phyloP scores from a whole-genome alignment of 2,888 invertebrate genomes.

The Limnephilus auricula region DNA sequence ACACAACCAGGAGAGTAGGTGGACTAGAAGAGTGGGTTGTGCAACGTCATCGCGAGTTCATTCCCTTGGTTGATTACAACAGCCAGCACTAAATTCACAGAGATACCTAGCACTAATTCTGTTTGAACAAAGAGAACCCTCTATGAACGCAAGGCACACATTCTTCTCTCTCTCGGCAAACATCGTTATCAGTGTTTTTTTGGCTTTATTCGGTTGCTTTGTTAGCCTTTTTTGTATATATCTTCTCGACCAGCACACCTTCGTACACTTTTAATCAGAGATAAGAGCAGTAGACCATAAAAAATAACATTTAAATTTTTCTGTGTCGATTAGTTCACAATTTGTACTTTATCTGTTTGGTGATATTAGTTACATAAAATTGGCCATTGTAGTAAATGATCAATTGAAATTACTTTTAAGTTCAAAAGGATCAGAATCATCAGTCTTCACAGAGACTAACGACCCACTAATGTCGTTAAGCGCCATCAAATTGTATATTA shows the following conservation, averaged over 20 bases:
- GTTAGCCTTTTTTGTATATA: not conserved
- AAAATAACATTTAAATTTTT: not conserved
- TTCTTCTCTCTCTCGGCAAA: conserved; percentile 8
- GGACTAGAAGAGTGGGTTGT: not conserved
- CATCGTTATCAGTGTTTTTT: conserved; percentile 12
- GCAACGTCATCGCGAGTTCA: not conserved
- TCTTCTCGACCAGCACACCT: not conserved
- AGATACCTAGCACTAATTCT: conserved; percentile 29
- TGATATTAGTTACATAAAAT: not conserved
- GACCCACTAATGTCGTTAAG: not conserved
- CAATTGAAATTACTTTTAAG: not conserved
- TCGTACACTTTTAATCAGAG: not conserved
- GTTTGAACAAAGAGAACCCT: conserved; percentile 20
- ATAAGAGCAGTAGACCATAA: not conserved
- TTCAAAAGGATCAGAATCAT: not conserved
- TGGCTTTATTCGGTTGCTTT: not conserved
- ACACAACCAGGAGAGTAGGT: not conserved
- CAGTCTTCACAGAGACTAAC: not conserved
- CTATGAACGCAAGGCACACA: conserved; percentile 6
- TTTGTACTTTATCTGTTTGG: not conserved
- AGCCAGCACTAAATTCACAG: conserved; percentile 9
- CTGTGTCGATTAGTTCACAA: not conserved
- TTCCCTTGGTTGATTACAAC: conserved; percentile 21
- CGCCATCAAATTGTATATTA: not conserved
- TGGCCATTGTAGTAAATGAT: not conserved